Base-by-base conservation (phyloP, 2,797 vertebrate species). In the Gymnoscopelus microlampas region DNA sequence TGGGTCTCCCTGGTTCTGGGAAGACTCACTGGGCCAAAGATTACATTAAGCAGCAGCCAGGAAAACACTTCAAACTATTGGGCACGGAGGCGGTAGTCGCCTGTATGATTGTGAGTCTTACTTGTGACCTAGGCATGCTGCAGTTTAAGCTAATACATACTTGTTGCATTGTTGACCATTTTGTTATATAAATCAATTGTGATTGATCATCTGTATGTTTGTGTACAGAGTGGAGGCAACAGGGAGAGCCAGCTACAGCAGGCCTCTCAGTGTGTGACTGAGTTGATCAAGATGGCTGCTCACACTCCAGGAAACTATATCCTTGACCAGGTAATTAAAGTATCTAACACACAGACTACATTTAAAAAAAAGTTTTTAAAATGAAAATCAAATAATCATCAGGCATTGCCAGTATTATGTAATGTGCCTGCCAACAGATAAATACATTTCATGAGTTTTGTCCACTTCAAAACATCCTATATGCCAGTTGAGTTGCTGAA, bases 1-100 rank as follows among this genome's bases (percentile, higher is more conserved):
- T 98, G 29, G 97, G 96, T 57, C 88, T 97, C 60, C 96, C 96
- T 39, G 96, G 95, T 51, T 94, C 95, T 69, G 97, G 97, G 63
- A 98, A 98, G 84, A 97, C 93, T 32, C 91, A 93, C 74, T 98
- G 96, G 96, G 95, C 95, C 39, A 83, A 86, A 63, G 91, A 89
- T 54, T 92, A 94, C 60, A 91, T 91, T 66, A 83, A 90, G 48
- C 90, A 95, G 81, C 93, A 97, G 66, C 93, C 92, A 69, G 93
- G 95, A 73, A 96, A 96, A 83, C 90, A 70, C 48, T 97, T 94
- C 87, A 93, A 62, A 50, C 87, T 97, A 56, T 81, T 98, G 83
- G 93, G 95, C 81, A 96, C 94, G 3, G 94, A 95, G 79, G 88
- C 91, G 63, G 79, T 97, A 75, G 92, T 97, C 8, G 68, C 79